Evolutionary conservation across 2,797 vertebrate species (phyloP).

Genomic region (Peromyscus melanophrys): DNA sequence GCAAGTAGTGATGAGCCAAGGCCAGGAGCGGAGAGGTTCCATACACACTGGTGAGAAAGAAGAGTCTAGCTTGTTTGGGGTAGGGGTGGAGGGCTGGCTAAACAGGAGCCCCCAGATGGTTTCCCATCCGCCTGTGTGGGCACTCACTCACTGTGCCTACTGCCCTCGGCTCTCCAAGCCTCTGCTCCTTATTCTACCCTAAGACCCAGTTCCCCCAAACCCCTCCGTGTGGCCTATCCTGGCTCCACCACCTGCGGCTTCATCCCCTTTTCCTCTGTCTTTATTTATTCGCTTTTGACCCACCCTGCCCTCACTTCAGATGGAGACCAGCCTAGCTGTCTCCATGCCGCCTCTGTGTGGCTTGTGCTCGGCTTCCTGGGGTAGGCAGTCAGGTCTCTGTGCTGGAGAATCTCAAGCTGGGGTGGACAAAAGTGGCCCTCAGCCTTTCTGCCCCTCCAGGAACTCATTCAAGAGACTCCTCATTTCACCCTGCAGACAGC

Average conservation of each 20-base stretch:
- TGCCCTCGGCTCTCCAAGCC: not conserved
- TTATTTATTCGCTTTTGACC: not conserved
- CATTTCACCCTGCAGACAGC: not conserved
- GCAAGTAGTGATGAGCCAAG: not conserved
- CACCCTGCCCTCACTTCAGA: no score
- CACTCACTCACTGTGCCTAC: not conserved
- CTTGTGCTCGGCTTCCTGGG: no score
- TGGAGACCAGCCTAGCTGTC: not conserved
- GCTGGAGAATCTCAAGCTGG: not conserved
- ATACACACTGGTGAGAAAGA: accelerated
- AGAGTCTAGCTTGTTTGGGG: no score
- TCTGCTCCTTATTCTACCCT: not conserved
- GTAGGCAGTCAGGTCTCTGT: not conserved
- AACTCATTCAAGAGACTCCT: not conserved
- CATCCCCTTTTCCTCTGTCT: not conserved
- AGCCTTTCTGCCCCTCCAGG: not conserved
- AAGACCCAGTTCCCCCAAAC: not conserved
- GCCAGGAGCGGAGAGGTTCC: not conserved
- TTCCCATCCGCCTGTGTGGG: not conserved
- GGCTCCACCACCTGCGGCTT: no score
- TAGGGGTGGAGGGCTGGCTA: not conserved
- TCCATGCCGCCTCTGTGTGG: accelerated
- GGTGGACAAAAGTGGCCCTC: not conserved
- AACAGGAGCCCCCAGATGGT: not conserved
- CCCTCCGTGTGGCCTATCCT: not conserved